These are phyloP conservation scores for Cariama cristata DNA, from an alignment of 2,113 vertebrate genomes.

Conservation along the genomic window DNA sequence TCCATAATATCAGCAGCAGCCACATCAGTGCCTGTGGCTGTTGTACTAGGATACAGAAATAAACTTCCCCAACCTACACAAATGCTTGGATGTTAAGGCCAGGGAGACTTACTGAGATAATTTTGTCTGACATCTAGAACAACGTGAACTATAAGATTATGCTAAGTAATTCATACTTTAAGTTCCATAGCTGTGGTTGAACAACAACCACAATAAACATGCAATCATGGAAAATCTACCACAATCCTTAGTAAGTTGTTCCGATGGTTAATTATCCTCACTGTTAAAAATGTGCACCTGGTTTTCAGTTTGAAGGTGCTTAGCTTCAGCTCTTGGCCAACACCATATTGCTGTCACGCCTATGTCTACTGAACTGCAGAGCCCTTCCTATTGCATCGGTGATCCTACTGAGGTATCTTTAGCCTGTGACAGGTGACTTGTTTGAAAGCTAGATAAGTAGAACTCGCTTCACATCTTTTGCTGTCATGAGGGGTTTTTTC, in stretches of 20 bases:
- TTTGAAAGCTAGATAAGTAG: not conserved
- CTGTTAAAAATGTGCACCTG: slow-evolving; percentile 1
- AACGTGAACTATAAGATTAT: not conserved
- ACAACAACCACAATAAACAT: slow-evolving; percentile 50
- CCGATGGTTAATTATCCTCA: slow-evolving; percentile 15
- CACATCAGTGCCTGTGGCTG: not conserved
- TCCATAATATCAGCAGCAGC: not conserved
- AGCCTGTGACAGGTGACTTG: not conserved
- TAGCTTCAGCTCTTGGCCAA: not conserved
- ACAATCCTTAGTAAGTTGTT: slow-evolving; percentile 36
- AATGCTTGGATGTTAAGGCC: not conserved
- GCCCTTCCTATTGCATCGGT: not conserved
- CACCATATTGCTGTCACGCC: not conserved
- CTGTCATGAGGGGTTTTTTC: rapidly evolving
- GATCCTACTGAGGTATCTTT: not conserved
- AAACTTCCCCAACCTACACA: slow-evolving; percentile 30
- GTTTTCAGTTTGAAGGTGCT: slow-evolving; percentile 1
- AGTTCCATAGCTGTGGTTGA: slow-evolving; percentile 40
- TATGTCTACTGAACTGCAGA: not conserved
- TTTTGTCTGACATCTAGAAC: slow-evolving; percentile 14
- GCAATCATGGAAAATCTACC: slow-evolving; percentile 56
- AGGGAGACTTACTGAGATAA: not conserved
- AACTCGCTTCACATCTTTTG: not conserved
- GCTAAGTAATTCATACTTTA: slow-evolving; percentile 1
- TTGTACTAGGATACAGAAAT: slow-evolving; percentile 10